Percentiles rank a stretch among this genome's conserved stretches.
These are phyloP conservation scores for Lacerta agilis DNA, from an alignment of 2,797 vertebrate species.

Conservation along the genomic window DNA sequence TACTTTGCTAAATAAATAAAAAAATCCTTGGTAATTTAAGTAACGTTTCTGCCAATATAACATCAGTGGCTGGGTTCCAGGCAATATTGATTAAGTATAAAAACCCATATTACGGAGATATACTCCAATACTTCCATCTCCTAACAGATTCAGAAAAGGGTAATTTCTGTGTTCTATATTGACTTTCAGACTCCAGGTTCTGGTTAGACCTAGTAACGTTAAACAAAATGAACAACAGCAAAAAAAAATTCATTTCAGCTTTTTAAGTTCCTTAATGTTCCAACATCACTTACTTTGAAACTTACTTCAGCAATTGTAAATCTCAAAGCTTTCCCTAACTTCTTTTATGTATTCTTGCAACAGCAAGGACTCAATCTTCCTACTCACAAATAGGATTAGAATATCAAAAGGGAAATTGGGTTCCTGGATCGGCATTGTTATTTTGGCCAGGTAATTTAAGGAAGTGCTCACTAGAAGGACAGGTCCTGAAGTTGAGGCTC, in stretches of 20 bases:
- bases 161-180: conserved; percentile 51
- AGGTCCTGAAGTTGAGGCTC: no score
- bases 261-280: conserved; percentile 13
- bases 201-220: conserved; percentile 18
- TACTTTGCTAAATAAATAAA: conserved; percentile 46
- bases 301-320: not conserved
- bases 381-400: not conserved
- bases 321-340: not conserved
- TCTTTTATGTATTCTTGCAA: not conserved
- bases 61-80: conserved; percentile 57
- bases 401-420: not conserved
- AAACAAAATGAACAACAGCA: conserved; percentile 18
- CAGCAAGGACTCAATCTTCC: not conserved
- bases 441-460: not conserved
- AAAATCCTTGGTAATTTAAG: conserved; percentile 42
- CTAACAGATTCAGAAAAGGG: conserved; percentile 62
- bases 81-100: conserved; percentile 59
- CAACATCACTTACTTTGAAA: not conserved
- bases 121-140: conserved; percentile 59
- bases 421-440: not conserved
- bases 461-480: no score
- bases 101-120: conserved; percentile 53
- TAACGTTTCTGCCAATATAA: conserved; percentile 48
- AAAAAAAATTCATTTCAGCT: not conserved
- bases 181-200: conserved; percentile 62